A percentile compares a stretch with the other conserved stretches of the same genome.
Evolutionary conservation across 2,797 vertebrate genomes (phyloP).

Genomic region (Loriculus beryllinus): DNA sequence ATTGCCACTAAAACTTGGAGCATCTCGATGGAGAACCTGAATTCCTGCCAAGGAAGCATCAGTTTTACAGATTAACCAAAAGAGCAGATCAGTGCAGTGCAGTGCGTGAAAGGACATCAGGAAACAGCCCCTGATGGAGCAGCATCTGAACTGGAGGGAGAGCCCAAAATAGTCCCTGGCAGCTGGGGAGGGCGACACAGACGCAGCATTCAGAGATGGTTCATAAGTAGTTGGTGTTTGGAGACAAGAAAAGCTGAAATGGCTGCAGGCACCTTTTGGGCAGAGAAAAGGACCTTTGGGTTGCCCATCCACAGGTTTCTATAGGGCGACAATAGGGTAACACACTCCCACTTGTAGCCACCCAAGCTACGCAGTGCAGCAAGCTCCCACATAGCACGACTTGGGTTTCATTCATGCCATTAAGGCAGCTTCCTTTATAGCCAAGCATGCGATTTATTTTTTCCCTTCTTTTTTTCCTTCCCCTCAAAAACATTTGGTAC

Average conservation of each 20-base stretch:
- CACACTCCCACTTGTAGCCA: neutral
- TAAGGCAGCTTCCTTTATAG: neutral
- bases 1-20: neutral
- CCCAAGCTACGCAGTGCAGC: neutral
- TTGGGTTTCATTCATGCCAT: constrained; percentile 9
- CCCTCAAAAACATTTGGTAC: constrained; percentile 36
- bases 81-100: neutral
- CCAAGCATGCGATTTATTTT: neutral
- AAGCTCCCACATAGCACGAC: neutral
- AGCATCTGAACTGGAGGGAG: neutral
- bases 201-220: neutral
- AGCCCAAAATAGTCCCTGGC: constrained; percentile 4
- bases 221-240: neutral
- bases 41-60: neutral
- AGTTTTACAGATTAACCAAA: neutral
- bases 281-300: neutral
- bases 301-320: neutral
- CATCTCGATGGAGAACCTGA: neutral
- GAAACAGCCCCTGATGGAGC: neutral
- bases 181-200: neutral
- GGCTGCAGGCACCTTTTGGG: neutral
- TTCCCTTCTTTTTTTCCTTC: neutral
- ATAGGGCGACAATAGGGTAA: accelerated
- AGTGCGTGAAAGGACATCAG: neutral
- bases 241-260: neutral